Conservation (phyloP, 2,888 invertebrate species). For the Philhelius pedissequus region DNA sequence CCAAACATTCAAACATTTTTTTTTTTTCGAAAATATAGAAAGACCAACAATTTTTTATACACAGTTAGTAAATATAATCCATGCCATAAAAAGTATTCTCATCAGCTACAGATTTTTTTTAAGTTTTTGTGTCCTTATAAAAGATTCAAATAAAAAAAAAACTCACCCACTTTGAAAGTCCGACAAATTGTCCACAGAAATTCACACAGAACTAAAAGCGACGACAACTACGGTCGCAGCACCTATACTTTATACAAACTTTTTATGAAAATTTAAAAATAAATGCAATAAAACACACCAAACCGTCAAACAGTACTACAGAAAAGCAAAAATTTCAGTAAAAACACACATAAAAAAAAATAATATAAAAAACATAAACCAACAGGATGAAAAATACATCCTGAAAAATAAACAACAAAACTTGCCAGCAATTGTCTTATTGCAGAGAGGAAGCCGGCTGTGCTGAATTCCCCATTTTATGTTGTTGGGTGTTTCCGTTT, state of each 20-base stretch:
- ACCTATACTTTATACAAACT: not conserved
- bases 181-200: slow-evolving; percentile 47
- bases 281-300: slow-evolving; percentile 34
- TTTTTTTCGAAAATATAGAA: not conserved
- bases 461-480: not conserved
- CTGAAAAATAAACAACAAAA: slow-evolving; percentile 29
- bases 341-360: not conserved
- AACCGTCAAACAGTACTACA: not conserved
- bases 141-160: slow-evolving; percentile 25
- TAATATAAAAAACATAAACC: slow-evolving; percentile 4
- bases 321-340: not conserved
- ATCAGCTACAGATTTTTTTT: not conserved
- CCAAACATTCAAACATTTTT: slow-evolving; percentile 30
- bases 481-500: slow-evolving; percentile 16
- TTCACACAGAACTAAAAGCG: not conserved
- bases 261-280: slow-evolving; percentile 27
- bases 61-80: slow-evolving; percentile 21
- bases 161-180: slow-evolving; percentile 18
- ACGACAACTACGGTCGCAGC: not conserved
- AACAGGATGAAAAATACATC: not conserved
- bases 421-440: slow-evolving; percentile 61
- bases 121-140: not conserved
- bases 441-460: slow-evolving; percentile 26
- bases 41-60: not conserved
- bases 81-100: slow-evolving; percentile 27